Evolutionary conservation across 2,113 vertebrate species (phyloP).

Genomic region (Trinectes maculatus): DNA sequence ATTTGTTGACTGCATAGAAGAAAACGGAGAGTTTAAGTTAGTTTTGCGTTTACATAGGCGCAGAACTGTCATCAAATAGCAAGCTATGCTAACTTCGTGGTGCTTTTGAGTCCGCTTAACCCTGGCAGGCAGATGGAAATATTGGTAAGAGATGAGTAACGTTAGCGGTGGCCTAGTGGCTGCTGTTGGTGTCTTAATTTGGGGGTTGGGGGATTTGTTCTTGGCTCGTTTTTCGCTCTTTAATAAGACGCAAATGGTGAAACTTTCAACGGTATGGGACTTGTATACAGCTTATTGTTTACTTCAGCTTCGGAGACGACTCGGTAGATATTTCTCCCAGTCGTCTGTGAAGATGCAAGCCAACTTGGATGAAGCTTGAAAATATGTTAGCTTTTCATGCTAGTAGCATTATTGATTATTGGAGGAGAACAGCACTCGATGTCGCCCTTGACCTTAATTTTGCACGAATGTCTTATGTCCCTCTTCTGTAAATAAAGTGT

Average conservation of each 20-base stretch:
- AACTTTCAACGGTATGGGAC: neutral
- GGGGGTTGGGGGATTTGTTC: constrained; percentile 62
- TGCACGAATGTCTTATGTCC: constrained; percentile 12
- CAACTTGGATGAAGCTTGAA: constrained; percentile 68
- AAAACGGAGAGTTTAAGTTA: constrained; percentile 26
- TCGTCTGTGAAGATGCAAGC: constrained; percentile 57
- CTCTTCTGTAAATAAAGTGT: constrained; percentile 49
- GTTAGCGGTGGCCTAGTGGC: constrained; percentile 79
- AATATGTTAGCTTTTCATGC: constrained; percentile 67
- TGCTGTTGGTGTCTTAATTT: constrained; percentile 70
- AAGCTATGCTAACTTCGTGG: constrained; percentile 66
- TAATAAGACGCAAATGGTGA: neutral
- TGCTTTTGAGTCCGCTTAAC: constrained; percentile 66
- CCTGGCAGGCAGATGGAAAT: constrained; percentile 71
- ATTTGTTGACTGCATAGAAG: neutral
- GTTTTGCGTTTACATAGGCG: constrained; percentile 13
- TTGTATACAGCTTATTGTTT: neutral
- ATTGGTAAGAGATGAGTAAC: constrained; percentile 73
- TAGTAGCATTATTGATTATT: constrained; percentile 47
- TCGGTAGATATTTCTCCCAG: constrained; percentile 35
- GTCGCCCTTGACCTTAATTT: constrained; percentile 20
- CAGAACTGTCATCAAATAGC: constrained; percentile 9
- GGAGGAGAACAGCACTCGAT: constrained; percentile 11
- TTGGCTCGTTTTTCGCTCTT: constrained; percentile 8
- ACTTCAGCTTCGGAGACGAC: constrained; percentile 26